phyloP scores from a whole-genome alignment of 2,113 vertebrate species.

The Melanocharis versteri region DNA sequence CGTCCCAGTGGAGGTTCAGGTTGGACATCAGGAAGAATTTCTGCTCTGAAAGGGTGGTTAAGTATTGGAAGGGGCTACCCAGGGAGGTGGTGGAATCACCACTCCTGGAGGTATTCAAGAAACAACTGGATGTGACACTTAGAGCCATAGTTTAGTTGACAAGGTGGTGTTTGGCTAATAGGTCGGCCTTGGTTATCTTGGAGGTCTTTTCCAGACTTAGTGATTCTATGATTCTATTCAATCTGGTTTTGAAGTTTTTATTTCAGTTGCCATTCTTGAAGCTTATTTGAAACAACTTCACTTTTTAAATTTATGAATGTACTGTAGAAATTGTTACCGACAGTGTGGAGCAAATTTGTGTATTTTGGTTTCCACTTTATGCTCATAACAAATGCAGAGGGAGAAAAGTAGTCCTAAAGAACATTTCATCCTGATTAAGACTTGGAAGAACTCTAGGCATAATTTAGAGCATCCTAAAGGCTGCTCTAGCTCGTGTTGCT shows the following conservation, averaged over 20 bases:
- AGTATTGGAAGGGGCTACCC: neutral
- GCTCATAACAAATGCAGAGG: neutral
- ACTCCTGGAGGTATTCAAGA: neutral
- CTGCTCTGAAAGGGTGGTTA: neutral
- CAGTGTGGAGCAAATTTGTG: neutral
- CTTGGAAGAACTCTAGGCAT: neutral
- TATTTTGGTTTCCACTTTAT: neutral
- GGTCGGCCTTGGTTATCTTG: rapidly evolving
- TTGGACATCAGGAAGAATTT: neutral
- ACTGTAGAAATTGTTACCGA: neutral
- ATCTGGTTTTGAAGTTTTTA: neutral
- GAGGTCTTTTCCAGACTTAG: neutral
- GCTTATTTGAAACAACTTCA: neutral
- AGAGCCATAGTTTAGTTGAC: neutral
- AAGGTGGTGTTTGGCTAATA: neutral
- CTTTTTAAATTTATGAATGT: neutral
- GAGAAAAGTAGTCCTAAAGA: neutral
- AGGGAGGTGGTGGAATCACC: neutral
- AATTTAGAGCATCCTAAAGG: neutral
- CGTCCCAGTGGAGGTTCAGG: neutral
- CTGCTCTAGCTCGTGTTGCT: neutral
- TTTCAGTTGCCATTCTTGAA: neutral
- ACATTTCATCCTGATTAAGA: neutral
- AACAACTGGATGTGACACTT: neutral
- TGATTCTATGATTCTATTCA: neutral